Base-by-base conservation (phyloP, 2,888 invertebrate genomes). In the Phaedon cochleariae region DNA sequence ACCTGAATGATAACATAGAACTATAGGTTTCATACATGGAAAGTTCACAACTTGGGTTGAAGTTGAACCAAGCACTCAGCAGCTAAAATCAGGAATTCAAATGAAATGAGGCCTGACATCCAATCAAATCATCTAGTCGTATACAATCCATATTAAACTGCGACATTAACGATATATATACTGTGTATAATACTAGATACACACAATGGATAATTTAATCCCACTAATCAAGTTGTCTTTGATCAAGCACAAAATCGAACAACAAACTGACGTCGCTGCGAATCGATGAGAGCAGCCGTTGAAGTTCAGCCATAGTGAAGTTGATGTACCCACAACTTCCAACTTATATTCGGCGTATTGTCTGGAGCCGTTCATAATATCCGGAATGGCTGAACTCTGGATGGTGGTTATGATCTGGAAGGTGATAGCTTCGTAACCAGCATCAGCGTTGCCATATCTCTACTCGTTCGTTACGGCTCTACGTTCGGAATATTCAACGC, bases 341-440 rank as follows among this genome's bases (percentile, higher is more conserved):
- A 62, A 67, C 64, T 54, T 52, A 64, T 58, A 67, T 67, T 67
- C 65, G 61, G 69, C 68, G 59, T 62, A 75, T 76, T 75, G 74
- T 76, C 72, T 74, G 71, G 71, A 74, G 70, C 73, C 71, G 73
- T 73, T 75, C 74, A 74, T 74, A 75, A 77, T 77, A 75, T 77
- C 77, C 77, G 74, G 72, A 66, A 74, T 73, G 70, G 70, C 64
- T 64, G 45, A 69, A 65, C 69, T 63, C 59, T 55, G 61, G 45
- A 41, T 41, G 41, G 41, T 4, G 41, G 10, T 12, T 41, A 15
- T 41, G 41, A 41, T n/a, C 41, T 15, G 41, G 41, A 41, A 41
- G n/a, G 41, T 41, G 41, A 41, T 41, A n/a, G 15, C 4, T 1
- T 15, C n/a, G n/a, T 41, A 12, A 41, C n/a, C 41, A 4, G 6